phyloP scores from a whole-genome alignment of 1,140 invertebrate species.

The Dreissena polymorpha region DNA sequence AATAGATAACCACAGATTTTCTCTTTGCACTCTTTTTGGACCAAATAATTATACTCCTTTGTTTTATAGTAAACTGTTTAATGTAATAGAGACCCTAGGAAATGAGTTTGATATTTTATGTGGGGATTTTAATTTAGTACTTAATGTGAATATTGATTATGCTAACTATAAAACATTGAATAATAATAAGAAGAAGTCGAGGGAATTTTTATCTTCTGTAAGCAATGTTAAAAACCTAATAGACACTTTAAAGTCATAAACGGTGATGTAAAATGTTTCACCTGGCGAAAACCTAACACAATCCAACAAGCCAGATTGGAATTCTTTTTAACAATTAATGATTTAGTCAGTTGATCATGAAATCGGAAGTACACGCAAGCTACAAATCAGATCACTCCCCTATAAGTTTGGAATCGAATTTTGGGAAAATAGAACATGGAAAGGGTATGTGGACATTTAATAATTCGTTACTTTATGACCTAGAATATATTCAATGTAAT shows the following conservation, averaged over 20 bases:
- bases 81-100: slow-evolving; percentile 3
- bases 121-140: slow-evolving; percentile 41
- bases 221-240: slow-evolving; percentile 3
- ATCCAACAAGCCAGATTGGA: slow-evolving; percentile 53
- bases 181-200: slow-evolving; percentile 6
- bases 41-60: slow-evolving; percentile 50
- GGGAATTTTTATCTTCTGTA: slow-evolving; percentile 30
- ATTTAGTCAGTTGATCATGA: slow-evolving; percentile 26
- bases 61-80: slow-evolving; percentile 26
- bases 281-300: slow-evolving; percentile 43
- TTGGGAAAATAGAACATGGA: slow-evolving; percentile 27
- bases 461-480: slow-evolving; percentile 26
- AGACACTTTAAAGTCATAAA: slow-evolving; percentile 33
- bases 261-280: slow-evolving; percentile 19
- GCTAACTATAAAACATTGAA: slow-evolving; percentile 32
- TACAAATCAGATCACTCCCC: slow-evolving; percentile 47
- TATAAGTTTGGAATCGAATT: slow-evolving; percentile 12
- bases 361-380: slow-evolving; percentile 29
- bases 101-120: slow-evolving; percentile 6
- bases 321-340: slow-evolving; percentile 42
- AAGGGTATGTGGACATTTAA: slow-evolving; percentile 52
- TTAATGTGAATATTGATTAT: slow-evolving; percentile 27
- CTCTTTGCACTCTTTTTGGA: slow-evolving; percentile 40
- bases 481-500: background rate
- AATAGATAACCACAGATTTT: slow-evolving; percentile 11